Conservation (phyloP, 2,113 vertebrate genomes). For the Phylloscopus whistleri region DNA sequence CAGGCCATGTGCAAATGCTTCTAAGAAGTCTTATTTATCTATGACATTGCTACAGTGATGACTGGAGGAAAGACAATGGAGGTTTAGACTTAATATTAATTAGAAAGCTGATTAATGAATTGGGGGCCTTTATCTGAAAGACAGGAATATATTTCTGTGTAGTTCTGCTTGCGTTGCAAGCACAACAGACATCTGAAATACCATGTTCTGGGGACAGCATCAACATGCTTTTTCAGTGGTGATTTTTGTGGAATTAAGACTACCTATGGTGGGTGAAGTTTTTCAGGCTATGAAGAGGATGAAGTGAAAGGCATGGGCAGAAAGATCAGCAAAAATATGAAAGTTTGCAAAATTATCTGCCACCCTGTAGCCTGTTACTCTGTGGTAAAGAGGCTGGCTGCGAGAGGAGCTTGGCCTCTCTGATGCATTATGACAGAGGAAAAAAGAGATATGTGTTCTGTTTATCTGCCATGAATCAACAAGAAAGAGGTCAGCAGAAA, state of each 20-base stretch:
- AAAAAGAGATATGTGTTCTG: not conserved
- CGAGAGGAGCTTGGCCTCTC: not conserved
- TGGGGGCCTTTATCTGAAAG: not conserved
- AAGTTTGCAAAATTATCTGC: not conserved
- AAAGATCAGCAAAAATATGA: not conserved
- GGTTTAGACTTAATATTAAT: not conserved
- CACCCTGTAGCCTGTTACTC: not conserved
- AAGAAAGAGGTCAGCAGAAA: conserved; percentile 11
- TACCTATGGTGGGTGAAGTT: not conserved
- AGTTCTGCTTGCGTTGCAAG: not conserved
- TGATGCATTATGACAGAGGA: not conserved
- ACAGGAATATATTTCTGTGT: not conserved
- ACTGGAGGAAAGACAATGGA: not conserved
- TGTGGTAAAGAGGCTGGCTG: not conserved
- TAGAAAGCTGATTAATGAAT: not conserved
- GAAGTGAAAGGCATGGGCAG: not conserved
- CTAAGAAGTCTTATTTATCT: not conserved
- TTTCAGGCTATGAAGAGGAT: not conserved
- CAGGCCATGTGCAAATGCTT: not conserved
- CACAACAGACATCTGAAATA: not conserved
- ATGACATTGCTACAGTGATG: not conserved
- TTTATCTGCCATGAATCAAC: conserved; percentile 3
- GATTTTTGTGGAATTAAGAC: not conserved
- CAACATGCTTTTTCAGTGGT: not conserved
- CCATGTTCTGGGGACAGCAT: not conserved